A percentile compares a stretch with the other conserved stretches of the same genome.
These are phyloP conservation scores for Hippolais icterina DNA, from an alignment of 2,113 vertebrate species.

Conservation along the genomic window DNA sequence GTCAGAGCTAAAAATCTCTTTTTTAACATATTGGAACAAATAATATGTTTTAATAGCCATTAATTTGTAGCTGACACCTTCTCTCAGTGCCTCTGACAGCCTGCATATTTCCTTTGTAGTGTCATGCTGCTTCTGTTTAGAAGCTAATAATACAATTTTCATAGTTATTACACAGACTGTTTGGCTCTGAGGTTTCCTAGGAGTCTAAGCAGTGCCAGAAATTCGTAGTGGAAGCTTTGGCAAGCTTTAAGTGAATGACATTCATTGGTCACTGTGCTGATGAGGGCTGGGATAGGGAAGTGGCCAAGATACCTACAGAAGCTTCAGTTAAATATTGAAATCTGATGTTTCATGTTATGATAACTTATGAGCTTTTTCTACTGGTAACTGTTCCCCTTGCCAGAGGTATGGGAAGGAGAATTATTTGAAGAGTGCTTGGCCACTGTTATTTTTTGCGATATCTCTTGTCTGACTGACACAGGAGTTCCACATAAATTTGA, in stretches of 20 bases:
- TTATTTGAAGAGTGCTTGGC: background rate
- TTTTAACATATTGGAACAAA: conserved; percentile 48
- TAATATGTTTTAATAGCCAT: conserved; percentile 46
- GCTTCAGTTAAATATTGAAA: background rate
- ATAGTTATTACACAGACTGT: background rate
- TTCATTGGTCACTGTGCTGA: background rate
- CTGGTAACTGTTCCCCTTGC: background rate
- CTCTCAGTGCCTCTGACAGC: conserved; percentile 10
- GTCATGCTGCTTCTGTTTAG: conserved; percentile 50
- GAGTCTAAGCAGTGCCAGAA: background rate
- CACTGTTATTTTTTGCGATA: background rate
- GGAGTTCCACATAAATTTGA: background rate
- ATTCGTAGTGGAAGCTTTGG: background rate
- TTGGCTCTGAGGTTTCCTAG: conserved; percentile 38
- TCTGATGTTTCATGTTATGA: background rate
- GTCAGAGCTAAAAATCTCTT: background rate
- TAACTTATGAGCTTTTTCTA: background rate
- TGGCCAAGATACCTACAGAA: background rate
- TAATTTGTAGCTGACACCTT: conserved; percentile 34
- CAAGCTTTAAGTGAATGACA: background rate
- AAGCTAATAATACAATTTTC: conserved; percentile 28
- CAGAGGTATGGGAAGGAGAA: background rate
- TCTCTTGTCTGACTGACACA: background rate
- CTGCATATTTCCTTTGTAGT: conserved; percentile 10
- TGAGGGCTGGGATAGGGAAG: background rate